A percentile compares a stretch with the other conserved stretches of the same genome.
phyloP scores from a whole-genome alignment of 1,140 invertebrate genomes.

The Apis laboriosa region DNA sequence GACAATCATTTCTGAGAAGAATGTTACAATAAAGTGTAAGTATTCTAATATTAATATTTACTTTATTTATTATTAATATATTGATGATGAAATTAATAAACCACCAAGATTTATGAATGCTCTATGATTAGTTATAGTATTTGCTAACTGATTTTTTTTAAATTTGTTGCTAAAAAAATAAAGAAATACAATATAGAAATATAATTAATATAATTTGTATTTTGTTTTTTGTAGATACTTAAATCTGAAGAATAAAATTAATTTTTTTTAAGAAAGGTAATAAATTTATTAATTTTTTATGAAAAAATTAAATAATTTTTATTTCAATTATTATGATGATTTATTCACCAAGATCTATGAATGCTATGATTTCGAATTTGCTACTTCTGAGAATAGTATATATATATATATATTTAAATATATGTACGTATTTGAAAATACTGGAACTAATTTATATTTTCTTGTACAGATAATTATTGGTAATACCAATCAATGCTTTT shows the following conservation, averaged over 20 bases:
- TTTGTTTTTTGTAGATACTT: not conserved
- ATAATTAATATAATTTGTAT: not conserved
- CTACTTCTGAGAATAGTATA: constrained; percentile 46
- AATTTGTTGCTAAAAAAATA: not conserved
- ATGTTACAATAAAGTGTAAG: not conserved
- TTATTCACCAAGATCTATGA: constrained; percentile 67
- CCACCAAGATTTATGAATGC: not conserved
- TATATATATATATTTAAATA: not conserved
- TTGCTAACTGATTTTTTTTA: constrained; percentile 37
- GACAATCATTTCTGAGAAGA: not conserved
- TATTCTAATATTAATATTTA: not conserved
- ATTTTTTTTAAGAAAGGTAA: not conserved
- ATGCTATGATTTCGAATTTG: constrained; percentile 66
- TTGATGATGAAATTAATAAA: not conserved
- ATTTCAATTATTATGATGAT: constrained; percentile 39
- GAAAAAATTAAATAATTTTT: not conserved
- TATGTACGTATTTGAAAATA: not conserved
- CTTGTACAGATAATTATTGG: not conserved
- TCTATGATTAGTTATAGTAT: constrained; percentile 39
- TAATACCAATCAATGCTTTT: too few species aligned
- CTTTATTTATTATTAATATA: not conserved
- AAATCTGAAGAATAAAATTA: not conserved
- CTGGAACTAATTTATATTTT: not conserved
- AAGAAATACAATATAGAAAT: not conserved
- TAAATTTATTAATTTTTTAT: not conserved